Evolutionary conservation across 2,797 vertebrate genomes (phyloP).

Genomic region (Peromyscus aztecus): DNA sequence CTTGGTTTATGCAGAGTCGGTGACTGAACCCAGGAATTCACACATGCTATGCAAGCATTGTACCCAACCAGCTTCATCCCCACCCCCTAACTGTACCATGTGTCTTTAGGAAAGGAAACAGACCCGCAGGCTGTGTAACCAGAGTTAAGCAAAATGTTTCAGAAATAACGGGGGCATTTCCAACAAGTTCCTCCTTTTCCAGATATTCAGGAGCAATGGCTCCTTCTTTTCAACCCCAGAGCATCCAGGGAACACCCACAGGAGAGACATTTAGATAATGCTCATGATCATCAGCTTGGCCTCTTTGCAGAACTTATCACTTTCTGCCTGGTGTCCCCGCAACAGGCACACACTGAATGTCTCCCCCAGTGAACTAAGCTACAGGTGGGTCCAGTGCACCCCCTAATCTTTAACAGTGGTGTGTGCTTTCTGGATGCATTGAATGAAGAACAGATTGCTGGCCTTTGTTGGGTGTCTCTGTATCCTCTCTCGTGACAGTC

Average conservation of each 20-base stretch:
- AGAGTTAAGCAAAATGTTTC: background rate
- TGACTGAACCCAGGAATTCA: background rate
- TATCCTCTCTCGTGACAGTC: background rate
- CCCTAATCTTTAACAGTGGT: background rate
- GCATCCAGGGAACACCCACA: background rate
- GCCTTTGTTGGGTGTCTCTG: background rate
- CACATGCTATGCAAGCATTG: background rate
- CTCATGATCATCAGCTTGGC: background rate
- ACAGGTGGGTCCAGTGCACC: background rate
- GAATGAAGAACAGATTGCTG: background rate
- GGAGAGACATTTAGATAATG: background rate
- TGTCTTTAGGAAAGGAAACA: slow-evolving; percentile 42
- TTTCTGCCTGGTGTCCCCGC: background rate
- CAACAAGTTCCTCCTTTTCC: background rate
- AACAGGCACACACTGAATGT: too few relatives aligned
- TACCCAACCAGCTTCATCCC: background rate
- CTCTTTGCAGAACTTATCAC: background rate
- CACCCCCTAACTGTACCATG: background rate
- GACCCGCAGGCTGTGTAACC: background rate
- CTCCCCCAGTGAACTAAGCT: background rate
- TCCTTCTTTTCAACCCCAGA: background rate
- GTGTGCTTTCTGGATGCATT: background rate
- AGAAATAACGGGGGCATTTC: background rate
- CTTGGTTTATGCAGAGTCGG: background rate
- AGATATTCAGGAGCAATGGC: background rate